A percentile compares a stretch with the other conserved stretches of the same genome.
phyloP scores from a whole-genome alignment of 2,113 vertebrate genomes.

The Rafetus swinhoei region DNA sequence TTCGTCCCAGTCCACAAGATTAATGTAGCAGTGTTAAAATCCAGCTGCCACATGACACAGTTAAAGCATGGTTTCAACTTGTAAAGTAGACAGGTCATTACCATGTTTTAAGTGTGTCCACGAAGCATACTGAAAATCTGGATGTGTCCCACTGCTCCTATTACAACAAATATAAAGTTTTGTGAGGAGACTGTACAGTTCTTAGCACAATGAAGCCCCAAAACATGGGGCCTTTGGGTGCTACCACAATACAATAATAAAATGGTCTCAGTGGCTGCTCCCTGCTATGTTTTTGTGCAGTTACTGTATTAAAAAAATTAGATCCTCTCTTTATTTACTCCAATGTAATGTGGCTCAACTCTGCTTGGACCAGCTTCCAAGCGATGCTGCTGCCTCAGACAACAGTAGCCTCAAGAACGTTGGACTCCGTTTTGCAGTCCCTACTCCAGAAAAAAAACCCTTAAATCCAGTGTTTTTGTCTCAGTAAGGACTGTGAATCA shows the following conservation, averaged over 20 bases:
- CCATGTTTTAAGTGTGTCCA: not conserved
- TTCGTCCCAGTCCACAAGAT: not conserved
- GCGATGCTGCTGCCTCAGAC: not conserved
- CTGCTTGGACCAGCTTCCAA: not conserved
- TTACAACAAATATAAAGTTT: not conserved
- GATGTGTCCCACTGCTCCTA: not conserved
- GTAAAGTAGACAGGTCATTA: not conserved
- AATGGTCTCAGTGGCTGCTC: fast-evolving
- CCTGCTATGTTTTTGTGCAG: not conserved
- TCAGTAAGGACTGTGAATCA: not conserved
- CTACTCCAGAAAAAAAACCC: not conserved
- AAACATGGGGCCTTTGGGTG: not conserved
- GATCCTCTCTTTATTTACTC: not conserved
- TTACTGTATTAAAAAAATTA: not conserved
- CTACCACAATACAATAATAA: not conserved
- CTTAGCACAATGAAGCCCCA: not conserved
- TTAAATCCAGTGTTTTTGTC: not conserved
- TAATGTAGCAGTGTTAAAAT: not conserved
- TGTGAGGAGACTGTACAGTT: not conserved
- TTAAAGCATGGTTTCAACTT: not conserved
- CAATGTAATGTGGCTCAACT: not conserved
- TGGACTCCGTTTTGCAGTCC: not conserved
- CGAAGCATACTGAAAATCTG: not conserved
- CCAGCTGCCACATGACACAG: not conserved
- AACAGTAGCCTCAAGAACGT: not conserved